phyloP scores from a whole-genome alignment of 1,140 invertebrate genomes.

The Zophobas atratus region DNA sequence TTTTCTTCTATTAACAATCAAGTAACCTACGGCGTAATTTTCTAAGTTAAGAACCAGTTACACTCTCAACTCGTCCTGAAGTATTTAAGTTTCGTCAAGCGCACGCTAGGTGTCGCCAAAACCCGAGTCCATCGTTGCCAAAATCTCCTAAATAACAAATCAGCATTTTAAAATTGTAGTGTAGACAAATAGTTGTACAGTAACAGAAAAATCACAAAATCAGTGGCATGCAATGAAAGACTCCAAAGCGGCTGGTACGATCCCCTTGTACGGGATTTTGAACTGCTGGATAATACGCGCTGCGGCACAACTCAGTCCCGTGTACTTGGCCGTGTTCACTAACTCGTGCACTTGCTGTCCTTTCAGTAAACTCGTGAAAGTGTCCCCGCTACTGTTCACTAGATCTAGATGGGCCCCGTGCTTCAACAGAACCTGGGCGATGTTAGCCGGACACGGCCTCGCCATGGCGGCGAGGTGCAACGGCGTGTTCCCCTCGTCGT shows the following conservation, averaged over 20 bases:
- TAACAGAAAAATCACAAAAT: conserved; percentile 47
- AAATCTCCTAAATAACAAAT: too few species aligned
- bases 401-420: conserved; percentile 90
- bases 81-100: too few species aligned
- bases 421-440: conserved; percentile 81
- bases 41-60: not conserved
- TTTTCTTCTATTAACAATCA: conserved; percentile 35
- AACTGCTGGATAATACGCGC: conserved; percentile 82
- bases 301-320: conserved; percentile 85
- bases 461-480: conserved; percentile 82
- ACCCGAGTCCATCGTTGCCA: too few species aligned
- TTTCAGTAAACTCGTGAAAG: conserved; percentile 80
- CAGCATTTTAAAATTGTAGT: not conserved
- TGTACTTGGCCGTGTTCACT: conserved; percentile 86
- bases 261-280: conserved; percentile 74
- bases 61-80: too few species aligned
- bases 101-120: too few species aligned
- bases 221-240: conserved; percentile 72
- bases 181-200: conserved; percentile 38
- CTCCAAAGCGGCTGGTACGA: conserved; percentile 73
- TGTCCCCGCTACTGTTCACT: conserved; percentile 85
- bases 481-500: conserved; percentile 86
- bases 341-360: conserved; percentile 76
- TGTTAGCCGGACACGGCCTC: conserved; percentile 75
- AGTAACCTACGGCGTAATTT: conserved; percentile 20